Percentiles rank a stretch among this genome's conserved stretches.
Evolutionary conservation across 2,888 invertebrate species (phyloP).

Genomic region (Metellina segmentata): DNA sequence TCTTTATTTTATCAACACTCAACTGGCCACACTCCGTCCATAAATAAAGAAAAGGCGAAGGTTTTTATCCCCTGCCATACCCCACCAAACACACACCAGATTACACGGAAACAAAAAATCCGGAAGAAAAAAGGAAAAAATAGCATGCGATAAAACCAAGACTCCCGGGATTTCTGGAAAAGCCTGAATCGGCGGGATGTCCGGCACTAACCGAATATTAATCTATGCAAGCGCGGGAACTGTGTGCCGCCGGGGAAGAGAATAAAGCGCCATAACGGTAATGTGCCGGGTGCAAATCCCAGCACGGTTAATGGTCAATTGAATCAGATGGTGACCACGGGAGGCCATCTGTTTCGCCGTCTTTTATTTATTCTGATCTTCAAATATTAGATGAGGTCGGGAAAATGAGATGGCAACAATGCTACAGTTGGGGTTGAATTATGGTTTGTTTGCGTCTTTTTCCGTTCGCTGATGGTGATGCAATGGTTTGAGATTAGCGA

Average conservation of each 20-base stretch:
- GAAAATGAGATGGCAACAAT: not conserved
- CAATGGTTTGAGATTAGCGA: not conserved
- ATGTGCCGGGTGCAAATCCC: not conserved
- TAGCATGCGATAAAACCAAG: conserved; percentile 21
- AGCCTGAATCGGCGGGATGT: conserved; percentile 9
- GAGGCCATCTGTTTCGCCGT: conserved; percentile 10
- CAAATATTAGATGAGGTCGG: conserved; percentile 28
- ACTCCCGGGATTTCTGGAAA: conserved; percentile 50
- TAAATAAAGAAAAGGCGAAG: not conserved
- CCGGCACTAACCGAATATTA: conserved; percentile 9
- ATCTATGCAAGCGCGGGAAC: conserved; percentile 7
- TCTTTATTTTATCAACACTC: conserved; percentile 1
- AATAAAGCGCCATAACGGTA: not conserved
- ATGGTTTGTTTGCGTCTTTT: not conserved
- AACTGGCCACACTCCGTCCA: not conserved
- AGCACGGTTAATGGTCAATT: conserved; percentile 38
- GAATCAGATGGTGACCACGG: conserved; percentile 30
- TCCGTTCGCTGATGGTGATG: not conserved
- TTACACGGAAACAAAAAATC: not conserved
- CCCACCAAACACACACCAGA: not conserved
- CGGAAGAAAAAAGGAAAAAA: not conserved
- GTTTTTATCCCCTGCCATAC: not conserved
- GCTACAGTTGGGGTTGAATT: not conserved
- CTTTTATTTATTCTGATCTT: conserved; percentile 8
- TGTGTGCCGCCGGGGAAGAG: not conserved